These are phyloP conservation scores for Saccostrea glomerata DNA, from an alignment of 1,140 invertebrate species.

Conservation along the genomic window DNA sequence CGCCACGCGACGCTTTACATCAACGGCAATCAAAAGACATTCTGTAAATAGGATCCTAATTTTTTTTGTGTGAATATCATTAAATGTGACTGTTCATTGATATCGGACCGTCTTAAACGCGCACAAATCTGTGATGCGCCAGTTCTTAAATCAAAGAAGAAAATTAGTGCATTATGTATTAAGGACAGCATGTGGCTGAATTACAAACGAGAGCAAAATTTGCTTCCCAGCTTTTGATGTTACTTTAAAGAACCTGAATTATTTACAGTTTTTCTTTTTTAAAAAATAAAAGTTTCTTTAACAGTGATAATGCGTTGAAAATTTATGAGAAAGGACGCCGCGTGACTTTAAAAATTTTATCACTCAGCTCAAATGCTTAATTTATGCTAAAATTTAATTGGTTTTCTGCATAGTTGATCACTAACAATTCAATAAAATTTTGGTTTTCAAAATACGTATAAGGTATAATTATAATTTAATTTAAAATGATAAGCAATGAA, in stretches of 20 bases:
- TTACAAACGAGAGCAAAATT: background rate
- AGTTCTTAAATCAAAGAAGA: constrained; percentile 27
- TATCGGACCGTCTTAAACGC: background rate
- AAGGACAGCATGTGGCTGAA: constrained; percentile 14
- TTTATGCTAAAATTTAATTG: background rate
- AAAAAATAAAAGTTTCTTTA: background rate
- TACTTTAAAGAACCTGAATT: background rate
- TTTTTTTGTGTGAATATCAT: background rate
- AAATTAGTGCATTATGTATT: constrained; percentile 37
- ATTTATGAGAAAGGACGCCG: background rate
- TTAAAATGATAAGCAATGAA: background rate
- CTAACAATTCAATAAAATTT: background rate
- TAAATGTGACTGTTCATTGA: constrained; percentile 19
- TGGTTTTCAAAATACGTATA: background rate
- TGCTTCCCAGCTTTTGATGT: constrained; percentile 11
- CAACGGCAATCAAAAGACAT: background rate
- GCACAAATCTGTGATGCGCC: background rate
- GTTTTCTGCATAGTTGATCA: constrained; percentile 8
- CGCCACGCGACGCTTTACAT: constrained; percentile 7
- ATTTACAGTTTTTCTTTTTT: background rate
- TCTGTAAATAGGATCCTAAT: background rate
- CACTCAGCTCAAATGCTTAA: background rate
- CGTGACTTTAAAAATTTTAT: background rate
- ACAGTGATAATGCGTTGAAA: constrained; percentile 32
- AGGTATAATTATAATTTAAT: background rate